Conservation (phyloP, 1,140 invertebrate genomes). For the Drosophila bocqueti region DNA sequence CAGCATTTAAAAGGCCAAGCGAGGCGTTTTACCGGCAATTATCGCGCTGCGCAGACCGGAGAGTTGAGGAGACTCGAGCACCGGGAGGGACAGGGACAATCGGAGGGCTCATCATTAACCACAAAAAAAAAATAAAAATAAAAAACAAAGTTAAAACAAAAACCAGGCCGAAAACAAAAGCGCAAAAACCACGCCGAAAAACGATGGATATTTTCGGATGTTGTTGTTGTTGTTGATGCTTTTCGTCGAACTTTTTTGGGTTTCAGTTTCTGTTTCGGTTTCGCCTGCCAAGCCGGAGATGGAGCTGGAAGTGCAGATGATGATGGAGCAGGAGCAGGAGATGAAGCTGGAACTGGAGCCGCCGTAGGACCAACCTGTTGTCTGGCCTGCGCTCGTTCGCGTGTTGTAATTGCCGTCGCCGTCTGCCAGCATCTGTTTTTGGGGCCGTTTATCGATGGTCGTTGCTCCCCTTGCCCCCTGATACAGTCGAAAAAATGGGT, state of each 20-base stretch:
- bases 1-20: slow-evolving; percentile 82
- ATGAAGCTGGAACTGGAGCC: slow-evolving; percentile 26
- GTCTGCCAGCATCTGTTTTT: slow-evolving; percentile 71
- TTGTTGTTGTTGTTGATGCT: slow-evolving; percentile 18
- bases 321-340: slow-evolving; percentile 20
- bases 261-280: slow-evolving; percentile 60
- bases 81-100: slow-evolving; percentile 25
- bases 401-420: slow-evolving; percentile 78
- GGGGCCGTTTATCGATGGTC: slow-evolving; percentile 72
- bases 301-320: slow-evolving; percentile 13
- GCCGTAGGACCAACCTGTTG: slow-evolving; percentile 63
- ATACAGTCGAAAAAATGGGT: slow-evolving; percentile 9
- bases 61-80: not conserved
- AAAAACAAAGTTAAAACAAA: slow-evolving; percentile 14
- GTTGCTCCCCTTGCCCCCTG: slow-evolving; percentile 13
- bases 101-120: slow-evolving; percentile 70
- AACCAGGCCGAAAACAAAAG: slow-evolving; percentile 59
- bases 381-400: slow-evolving; percentile 63
- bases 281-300: slow-evolving; percentile 15
- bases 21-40: slow-evolving; percentile 83
- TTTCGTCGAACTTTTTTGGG: slow-evolving; percentile 36
- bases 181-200: slow-evolving; percentile 68
- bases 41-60: slow-evolving; percentile 58
- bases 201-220: slow-evolving; percentile 46
- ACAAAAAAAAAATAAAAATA: slow-evolving; percentile 44